Evolutionary conservation across 2,888 invertebrate species (phyloP).

Genomic region (Caenorhabditis virilis): DNA sequence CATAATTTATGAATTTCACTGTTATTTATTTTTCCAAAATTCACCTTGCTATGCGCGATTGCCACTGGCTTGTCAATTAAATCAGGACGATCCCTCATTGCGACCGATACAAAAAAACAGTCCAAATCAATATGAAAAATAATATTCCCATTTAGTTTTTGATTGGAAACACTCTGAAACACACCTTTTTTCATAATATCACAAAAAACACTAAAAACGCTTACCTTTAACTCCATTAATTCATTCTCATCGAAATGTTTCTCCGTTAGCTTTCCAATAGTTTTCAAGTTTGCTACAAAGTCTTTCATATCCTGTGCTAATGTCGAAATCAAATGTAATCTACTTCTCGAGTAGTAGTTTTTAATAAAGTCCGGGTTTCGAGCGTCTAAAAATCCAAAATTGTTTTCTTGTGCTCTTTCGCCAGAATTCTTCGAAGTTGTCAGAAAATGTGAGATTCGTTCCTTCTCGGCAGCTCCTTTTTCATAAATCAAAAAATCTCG

Average conservation of each 20-base stretch:
- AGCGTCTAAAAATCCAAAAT: conserved; percentile 37
- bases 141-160: background rate
- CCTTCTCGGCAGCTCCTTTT: conserved; percentile 26
- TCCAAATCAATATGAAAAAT: conserved; percentile 97
- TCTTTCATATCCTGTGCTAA: conserved; percentile 88
- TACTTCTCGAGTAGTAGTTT: conserved; percentile 82
- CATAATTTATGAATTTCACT: too few species aligned
- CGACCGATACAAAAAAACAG: conserved; percentile 97
- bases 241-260: conserved; percentile 24
- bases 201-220: background rate
- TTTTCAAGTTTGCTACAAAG: conserved; percentile 73
- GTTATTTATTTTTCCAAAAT: too few species aligned
- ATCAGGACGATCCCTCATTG: conserved; percentile 81
- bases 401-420: background rate
- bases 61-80: conserved; percentile 76
- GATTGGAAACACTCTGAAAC: background rate
- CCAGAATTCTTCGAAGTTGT: background rate
- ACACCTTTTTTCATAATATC: background rate
- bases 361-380: conserved; percentile 81
- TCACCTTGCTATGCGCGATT: conserved; percentile 60
- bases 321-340: conserved; percentile 91
- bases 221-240: background rate
- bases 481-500: conserved; percentile 63
- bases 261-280: conserved; percentile 12
- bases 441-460: conserved; percentile 18